Percentiles rank a stretch among this genome's conserved stretches.
These are phyloP conservation scores for Tridacna crocea DNA, from an alignment of 2,888 invertebrate genomes.

Conservation along the genomic window DNA sequence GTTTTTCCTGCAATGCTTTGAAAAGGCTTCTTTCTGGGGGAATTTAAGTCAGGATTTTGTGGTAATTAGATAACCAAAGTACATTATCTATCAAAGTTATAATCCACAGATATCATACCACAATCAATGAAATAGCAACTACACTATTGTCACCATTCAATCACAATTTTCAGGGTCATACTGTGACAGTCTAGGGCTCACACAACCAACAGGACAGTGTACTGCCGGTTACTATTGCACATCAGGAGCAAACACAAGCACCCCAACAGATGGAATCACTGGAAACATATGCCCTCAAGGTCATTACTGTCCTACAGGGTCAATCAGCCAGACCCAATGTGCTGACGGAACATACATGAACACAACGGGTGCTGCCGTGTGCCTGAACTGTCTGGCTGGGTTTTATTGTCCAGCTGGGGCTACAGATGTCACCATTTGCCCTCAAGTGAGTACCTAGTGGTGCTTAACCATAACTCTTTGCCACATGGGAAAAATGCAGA, in stretches of 20 bases:
- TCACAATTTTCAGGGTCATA: slow-evolving; percentile 67
- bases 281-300: slow-evolving; percentile 81
- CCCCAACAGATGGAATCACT: slow-evolving; percentile 76
- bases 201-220: slow-evolving; percentile 73
- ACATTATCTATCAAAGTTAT: too few relatives aligned
- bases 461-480: too few relatives aligned
- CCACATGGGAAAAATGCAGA: too few relatives aligned
- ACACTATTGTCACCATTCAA: neutral
- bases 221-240: slow-evolving; percentile 76
- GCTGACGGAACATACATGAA: slow-evolving; percentile 81
- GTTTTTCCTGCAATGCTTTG: too few relatives aligned
- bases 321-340: slow-evolving; percentile 74
- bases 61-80: too few relatives aligned
- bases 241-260: slow-evolving; percentile 69
- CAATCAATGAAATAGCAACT: too few relatives aligned
- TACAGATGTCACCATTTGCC: slow-evolving; percentile 76
- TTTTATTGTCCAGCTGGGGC: slow-evolving; percentile 80
- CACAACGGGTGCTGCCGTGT: slow-evolving; percentile 78
- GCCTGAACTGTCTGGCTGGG: slow-evolving; percentile 80
- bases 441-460: slow-evolving; percentile 35
- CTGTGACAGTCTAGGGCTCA: slow-evolving; percentile 77
- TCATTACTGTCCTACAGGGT: slow-evolving; percentile 77
- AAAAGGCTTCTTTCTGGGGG: too few relatives aligned
- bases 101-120: too few relatives aligned
- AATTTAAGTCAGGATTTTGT: too few relatives aligned